Evolutionary conservation across 2,113 vertebrate genomes (phyloP), one percentile per base, ranked within the genome.

Genomic region (Equus przewalskii): DNA sequence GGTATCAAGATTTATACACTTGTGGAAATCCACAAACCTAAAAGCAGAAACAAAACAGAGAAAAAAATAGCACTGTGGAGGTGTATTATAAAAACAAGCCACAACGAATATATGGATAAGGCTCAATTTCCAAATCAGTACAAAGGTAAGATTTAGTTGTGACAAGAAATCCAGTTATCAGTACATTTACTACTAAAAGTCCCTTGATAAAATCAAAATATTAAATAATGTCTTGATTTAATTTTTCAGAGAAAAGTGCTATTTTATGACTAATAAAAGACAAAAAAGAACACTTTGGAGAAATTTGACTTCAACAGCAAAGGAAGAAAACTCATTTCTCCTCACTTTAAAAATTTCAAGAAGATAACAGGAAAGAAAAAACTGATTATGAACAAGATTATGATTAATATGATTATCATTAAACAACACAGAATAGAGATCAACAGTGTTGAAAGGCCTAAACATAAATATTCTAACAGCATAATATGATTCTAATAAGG

Each of bases 11-110:
- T 90, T 92, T 92, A 95, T 41, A 67, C 3, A 85, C 9, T n/a
- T n/a, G 86, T 0, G 3, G 18, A 81, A 97, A 89, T 49, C 6
- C 7, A 92, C 28, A 89, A 94, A 60, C 41, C 51, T 69, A 89
- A 92, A 90, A n/a, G 51, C 14, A 96, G 72, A 92, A 97, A 90
- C 33, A 86, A 9, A 86, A 93, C 14, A 76, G 6, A 93, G 60
- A 91, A 82, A 26, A 81, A 15, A 75, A 89, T 18, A 67, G 44
- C 46, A 78, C 33, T 79, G 22, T 73, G 33, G 7, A 93, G 19
- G 22, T 51, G 3, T 88, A 78, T 44, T 56, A 89, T 28, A 78
- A 62, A 84, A 93, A 85, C 11, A 86, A 72, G 36, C 15, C 80
- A 85, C 73, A 86, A 56, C n/a, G 21, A 91, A 90, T 49, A 67